Evolutionary conservation across 1,140 invertebrate species (phyloP), one percentile per base, ranked within the genome.

Genomic region (Zaprionus davidi): DNA sequence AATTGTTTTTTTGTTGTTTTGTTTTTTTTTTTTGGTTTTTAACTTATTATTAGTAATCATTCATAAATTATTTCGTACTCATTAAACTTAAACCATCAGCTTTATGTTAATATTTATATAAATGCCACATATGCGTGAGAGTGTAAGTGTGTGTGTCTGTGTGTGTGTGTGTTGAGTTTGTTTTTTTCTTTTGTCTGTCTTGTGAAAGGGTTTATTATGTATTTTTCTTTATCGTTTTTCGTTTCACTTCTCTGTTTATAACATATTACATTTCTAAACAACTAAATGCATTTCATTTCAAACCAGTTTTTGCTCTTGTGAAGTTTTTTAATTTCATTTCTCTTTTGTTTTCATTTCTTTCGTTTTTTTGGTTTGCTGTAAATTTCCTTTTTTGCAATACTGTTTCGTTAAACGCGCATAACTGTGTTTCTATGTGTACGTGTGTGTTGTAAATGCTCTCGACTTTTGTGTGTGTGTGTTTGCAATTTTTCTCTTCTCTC

Each of bases 1-100:
- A 58, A 71, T 71, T 73, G 72, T 57, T 73, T 70, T 83, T 90
- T 64, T 72, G 36, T 46, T 68, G 77, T 60, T 57, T 79, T 67
- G 41, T 64, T 78, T 78, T 56, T 72, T 20, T 55, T 53, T 63
- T 56, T 46, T 31, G 49, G 36, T 78, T 76, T 79, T 82, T 34
- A 67, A 72, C 59, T 72, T 71, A 75, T 78, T 68, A 66, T 80
- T 81, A 85, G 66, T 79, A 76, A 90, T 90, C 79, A 72, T 84
- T 84, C 71, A 81, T 88, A 81, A 88, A 88, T 88, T 90, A 90
- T 76, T 81, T 87, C 81, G 78, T 88, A 88, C 74, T 79, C 73
- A 76, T 88, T 90, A 64, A 90, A 88, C 81, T 90, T 84, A 88
- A 81, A 84, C 74, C 85, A 84, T 88, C 81, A 68, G 72, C 79